Evolutionary conservation across 2,797 vertebrate genomes (phyloP), one percentile per base, ranked within the genome.

Genomic region (Mormyrus proboscirostris): DNA sequence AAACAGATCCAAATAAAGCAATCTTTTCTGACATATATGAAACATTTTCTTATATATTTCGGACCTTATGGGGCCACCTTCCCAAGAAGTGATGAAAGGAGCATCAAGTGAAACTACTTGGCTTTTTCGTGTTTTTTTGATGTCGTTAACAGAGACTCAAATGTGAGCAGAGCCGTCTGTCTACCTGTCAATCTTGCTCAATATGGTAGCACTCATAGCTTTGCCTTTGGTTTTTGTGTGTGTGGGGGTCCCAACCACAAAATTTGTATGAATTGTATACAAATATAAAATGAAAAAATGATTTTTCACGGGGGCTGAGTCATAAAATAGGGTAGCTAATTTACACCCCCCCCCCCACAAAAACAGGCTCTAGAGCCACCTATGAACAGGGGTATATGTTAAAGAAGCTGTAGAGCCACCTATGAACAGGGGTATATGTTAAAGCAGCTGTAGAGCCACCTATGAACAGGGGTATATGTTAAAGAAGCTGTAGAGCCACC

Each of bases 1-100:
- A 91, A 93, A 86, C 4, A 91, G 91, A 89, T 91, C 91, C 90
- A 92, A 93, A 93, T 90, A 88, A 92, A 94, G 92, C 89, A 90
- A 87, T 6, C 8, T 84, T 90, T 89, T 33, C 14, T 76, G 87
- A 92, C 89, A 51, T 90, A 82, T 62, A 69, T 79, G 8, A 93
- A 91, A 85, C 59, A 91, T 87, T 90, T 65, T 59, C 65, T 90
- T 82, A 86, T 87, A 86, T 87, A 89, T 62, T 76, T 89, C 22
- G 88, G 88, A 88, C 90, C 14, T 82, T 29, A 87, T 7, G 19
- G 49, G 65, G 19, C 29, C 1, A 33, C 19, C 69, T 8, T 57
- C 22, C 50, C 89, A 33, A 49, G 4, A 19, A 76, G 73, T 55
- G 55, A 38, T 83, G 79, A 55, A 19, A 62, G 59, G 88, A 90